These are phyloP conservation scores for Pogonomyrmex barbatus DNA, from an alignment of 1,140 invertebrate genomes.

Conservation along the genomic window DNA sequence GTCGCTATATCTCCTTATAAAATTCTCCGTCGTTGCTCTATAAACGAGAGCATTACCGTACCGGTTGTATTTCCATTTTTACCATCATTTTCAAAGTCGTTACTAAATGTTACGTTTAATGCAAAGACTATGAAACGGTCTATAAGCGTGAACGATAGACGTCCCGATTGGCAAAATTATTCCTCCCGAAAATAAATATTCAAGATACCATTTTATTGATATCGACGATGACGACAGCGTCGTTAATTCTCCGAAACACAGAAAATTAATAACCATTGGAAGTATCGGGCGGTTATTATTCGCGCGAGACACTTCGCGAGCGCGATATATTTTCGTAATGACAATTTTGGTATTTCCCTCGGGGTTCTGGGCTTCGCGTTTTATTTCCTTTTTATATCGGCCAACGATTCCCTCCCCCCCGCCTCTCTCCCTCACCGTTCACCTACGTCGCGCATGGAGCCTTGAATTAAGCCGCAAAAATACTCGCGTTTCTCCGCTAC, in stretches of 20 bases:
- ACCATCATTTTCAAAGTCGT: neutral
- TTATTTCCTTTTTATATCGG: constrained; percentile 42
- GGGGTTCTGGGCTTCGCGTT: neutral
- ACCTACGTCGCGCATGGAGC: neutral
- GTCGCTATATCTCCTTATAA: neutral
- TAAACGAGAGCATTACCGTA: neutral
- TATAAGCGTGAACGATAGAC: neutral
- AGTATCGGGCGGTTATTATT: constrained; percentile 27
- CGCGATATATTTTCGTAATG: constrained; percentile 38
- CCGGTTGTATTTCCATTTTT: neutral
- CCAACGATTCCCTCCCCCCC: neutral
- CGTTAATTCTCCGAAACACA: constrained; percentile 15
- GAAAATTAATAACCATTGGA: constrained; percentile 24
- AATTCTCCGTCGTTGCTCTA: neutral
- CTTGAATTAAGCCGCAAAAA: constrained; percentile 47
- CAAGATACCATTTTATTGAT: constrained; percentile 13
- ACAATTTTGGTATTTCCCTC: constrained; percentile 47
- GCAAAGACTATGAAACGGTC: no score
- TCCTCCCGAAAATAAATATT: neutral
- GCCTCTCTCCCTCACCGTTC: neutral
- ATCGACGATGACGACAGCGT: neutral
- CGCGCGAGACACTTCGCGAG: neutral
- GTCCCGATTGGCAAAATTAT: neutral
- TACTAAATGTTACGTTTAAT: neutral
- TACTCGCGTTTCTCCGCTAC: constrained; percentile 6